Evolutionary conservation across 2,113 vertebrate species (phyloP).

Genomic region (Cepphus grylle): DNA sequence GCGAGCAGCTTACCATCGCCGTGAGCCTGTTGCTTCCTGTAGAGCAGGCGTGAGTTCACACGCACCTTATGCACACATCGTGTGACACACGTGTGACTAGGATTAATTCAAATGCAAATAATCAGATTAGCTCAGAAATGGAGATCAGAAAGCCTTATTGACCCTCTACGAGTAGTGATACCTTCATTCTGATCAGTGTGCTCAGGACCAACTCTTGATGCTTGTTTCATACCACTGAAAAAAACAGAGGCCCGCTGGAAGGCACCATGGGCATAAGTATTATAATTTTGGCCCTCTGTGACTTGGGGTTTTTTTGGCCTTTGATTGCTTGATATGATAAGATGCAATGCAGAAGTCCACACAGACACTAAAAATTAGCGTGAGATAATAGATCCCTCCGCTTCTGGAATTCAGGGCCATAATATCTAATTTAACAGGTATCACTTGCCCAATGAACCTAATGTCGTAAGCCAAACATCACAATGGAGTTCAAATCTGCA

Average conservation of each 20-base stretch:
- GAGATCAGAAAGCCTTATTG: not conserved
- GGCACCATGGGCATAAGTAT: not conserved
- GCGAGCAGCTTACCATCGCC: not conserved
- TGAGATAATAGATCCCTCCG: not conserved
- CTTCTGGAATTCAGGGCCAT: not conserved
- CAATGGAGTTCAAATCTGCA: not conserved
- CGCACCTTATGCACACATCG: not conserved
- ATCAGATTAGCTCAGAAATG: not conserved
- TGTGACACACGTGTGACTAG: not conserved
- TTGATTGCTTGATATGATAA: not conserved
- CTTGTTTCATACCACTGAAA: not conserved
- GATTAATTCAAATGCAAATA: not conserved
- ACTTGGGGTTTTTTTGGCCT: fast-evolving
- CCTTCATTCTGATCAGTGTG: not conserved
- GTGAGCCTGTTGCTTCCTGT: not conserved
- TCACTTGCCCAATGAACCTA: not conserved
- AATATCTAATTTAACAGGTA: not conserved
- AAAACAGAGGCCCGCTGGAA: not conserved
- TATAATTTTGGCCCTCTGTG: not conserved
- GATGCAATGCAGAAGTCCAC: not conserved
- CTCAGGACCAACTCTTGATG: not conserved
- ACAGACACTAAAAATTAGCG: not conserved
- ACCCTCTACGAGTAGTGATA: not conserved
- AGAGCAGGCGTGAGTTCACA: not conserved
- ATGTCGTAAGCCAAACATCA: not conserved